These are phyloP conservation scores for Zoroaster sp. DNA, from an alignment of 53 echinoderm and acorn worm genomes.

Conservation along the genomic window DNA sequence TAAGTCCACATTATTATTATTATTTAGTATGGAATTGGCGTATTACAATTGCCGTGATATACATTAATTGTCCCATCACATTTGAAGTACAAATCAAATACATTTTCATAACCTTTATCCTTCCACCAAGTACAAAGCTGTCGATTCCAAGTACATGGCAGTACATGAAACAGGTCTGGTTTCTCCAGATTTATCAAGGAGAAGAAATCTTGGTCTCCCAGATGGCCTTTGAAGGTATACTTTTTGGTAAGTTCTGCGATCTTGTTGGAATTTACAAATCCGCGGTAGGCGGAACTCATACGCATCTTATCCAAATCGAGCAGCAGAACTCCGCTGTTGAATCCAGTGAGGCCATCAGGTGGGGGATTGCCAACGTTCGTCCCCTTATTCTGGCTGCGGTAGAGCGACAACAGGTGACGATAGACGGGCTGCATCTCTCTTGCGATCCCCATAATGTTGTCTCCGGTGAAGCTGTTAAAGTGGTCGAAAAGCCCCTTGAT, in stretches of 20 bases:
- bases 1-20: too few relatives aligned
- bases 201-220: constrained; percentile 96
- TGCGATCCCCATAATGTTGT: constrained; percentile 84
- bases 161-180: constrained; percentile 78
- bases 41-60: constrained; percentile 98
- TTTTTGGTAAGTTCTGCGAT: constrained; percentile 59
- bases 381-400: constrained; percentile 79
- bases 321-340: constrained; percentile 93
- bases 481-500: constrained; percentile 77
- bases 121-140: constrained; percentile 94
- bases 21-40: constrained; percentile 72
- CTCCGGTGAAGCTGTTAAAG: constrained; percentile 71
- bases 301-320: constrained; percentile 78
- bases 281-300: constrained; percentile 50
- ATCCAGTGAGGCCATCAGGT: constrained; percentile 89
- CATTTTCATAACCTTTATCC: constrained; percentile 80
- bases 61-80: constrained; percentile 81
- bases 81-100: constrained; percentile 83
- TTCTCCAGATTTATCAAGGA: constrained; percentile 78
- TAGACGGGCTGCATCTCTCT: constrained; percentile 97
- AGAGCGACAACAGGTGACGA: constrained; percentile 88
- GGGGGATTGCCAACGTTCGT: constrained; percentile 88
- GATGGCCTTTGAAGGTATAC: constrained; percentile 88
- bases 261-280: constrained; percentile 38
- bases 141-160: constrained; percentile 93